These are phyloP conservation scores for Agrilus planipennis DNA, from an alignment of 1,140 invertebrate species.

Conservation along the genomic window DNA sequence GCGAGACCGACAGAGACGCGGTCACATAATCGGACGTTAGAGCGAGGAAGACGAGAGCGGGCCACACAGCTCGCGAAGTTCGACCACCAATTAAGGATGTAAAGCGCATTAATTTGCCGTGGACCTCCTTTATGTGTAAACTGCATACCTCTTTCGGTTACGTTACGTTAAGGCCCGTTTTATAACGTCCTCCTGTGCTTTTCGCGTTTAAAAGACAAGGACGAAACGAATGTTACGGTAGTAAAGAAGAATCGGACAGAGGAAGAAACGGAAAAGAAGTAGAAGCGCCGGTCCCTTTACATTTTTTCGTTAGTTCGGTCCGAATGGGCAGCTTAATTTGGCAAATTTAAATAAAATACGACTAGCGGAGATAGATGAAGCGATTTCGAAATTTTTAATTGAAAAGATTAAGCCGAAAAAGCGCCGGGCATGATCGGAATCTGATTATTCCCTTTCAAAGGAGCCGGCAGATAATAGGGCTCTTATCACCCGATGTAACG, in stretches of 20 bases:
- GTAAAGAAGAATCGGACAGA: not conserved
- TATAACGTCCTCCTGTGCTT: not conserved
- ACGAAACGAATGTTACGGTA: not conserved
- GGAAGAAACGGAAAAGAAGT: slow-evolving; percentile 16
- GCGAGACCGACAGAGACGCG: slow-evolving; percentile 14
- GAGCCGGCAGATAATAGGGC: no score
- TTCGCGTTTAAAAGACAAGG: not conserved
- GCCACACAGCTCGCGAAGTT: slow-evolving; percentile 32
- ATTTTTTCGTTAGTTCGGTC: slow-evolving; percentile 14
- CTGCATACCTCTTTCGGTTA: slow-evolving; percentile 12
- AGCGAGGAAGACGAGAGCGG: slow-evolving; percentile 19
- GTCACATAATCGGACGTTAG: slow-evolving; percentile 5
- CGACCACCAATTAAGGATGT: slow-evolving; percentile 36
- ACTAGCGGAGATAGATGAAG: slow-evolving; percentile 14
- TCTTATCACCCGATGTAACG: no score
- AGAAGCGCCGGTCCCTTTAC: slow-evolving; percentile 7
- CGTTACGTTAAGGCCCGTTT: slow-evolving; percentile 3
- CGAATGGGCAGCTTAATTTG: slow-evolving; percentile 19
- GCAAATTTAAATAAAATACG: slow-evolving; percentile 23
- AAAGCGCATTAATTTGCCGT: slow-evolving; percentile 36
- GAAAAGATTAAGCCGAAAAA: slow-evolving; percentile 5
- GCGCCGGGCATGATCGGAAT: no score
- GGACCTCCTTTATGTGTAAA: slow-evolving; percentile 30
- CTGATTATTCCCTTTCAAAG: no score
- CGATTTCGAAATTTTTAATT: slow-evolving; percentile 13